phyloP scores from a whole-genome alignment of 2,113 vertebrate species.

The Corydoras sp. region DNA sequence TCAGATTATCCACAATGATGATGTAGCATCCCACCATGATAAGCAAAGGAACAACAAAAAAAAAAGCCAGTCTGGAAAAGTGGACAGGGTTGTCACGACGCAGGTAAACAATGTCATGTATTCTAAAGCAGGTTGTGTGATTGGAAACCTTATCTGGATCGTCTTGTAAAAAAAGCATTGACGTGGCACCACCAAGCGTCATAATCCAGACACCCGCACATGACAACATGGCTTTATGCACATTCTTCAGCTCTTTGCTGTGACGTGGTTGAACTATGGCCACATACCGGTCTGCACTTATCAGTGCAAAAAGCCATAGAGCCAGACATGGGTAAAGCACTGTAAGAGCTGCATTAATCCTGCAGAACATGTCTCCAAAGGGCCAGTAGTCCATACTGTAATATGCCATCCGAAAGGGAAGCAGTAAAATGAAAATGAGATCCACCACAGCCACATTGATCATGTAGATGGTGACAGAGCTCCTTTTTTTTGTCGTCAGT shows the following conservation, averaged over 20 bases:
- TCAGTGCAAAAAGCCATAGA: conserved; percentile 88
- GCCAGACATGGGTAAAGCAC: conserved; percentile 91
- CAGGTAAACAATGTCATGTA: conserved; percentile 81
- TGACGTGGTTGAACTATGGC: conserved; percentile 90
- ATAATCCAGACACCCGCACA: conserved; percentile 82
- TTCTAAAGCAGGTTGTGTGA: conserved; percentile 83
- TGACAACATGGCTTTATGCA: conserved; percentile 77
- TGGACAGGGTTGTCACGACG: conserved; percentile 72
- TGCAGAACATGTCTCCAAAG: conserved; percentile 82
- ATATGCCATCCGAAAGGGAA: conserved; percentile 86
- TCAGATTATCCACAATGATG: conserved; percentile 82
- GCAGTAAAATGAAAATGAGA: conserved; percentile 74
- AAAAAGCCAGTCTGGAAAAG: conserved; percentile 78
- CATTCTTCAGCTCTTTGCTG: conserved; percentile 83
- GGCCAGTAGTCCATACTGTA: conserved; percentile 76
- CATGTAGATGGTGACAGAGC: conserved; percentile 90
- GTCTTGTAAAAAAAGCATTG: conserved; percentile 69
- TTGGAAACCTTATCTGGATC: conserved; percentile 74
- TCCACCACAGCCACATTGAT: conserved; percentile 90
- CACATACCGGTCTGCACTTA: conserved; percentile 91
- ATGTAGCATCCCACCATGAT: conserved; percentile 90
- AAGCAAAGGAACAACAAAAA: conserved; percentile 82
- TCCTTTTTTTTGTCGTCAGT: conserved; percentile 90
- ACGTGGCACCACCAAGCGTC: conserved; percentile 74
- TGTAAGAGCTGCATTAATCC: conserved; percentile 74